phyloP scores from a whole-genome alignment of 2,888 invertebrate genomes.

The Scaptomyza tumidula region DNA sequence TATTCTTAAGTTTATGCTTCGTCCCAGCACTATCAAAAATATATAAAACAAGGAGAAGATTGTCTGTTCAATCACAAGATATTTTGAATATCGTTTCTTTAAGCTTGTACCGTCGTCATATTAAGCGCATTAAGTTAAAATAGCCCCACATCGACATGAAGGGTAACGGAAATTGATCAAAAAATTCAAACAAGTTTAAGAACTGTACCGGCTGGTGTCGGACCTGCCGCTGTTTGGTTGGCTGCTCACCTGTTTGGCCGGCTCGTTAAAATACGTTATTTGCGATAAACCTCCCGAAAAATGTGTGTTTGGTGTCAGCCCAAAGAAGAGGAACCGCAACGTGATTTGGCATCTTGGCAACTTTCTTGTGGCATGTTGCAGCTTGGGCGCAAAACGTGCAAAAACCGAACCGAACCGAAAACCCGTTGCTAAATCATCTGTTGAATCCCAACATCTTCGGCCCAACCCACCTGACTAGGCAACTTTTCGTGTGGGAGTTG shows the following conservation, averaged over 20 bases:
- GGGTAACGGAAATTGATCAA: slow-evolving; percentile 45
- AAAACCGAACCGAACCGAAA: slow-evolving; percentile 33
- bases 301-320: slow-evolving; percentile 48
- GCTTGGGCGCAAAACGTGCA: slow-evolving; percentile 17
- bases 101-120: too few species aligned
- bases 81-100: too few species aligned
- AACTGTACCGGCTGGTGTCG: slow-evolving; percentile 64
- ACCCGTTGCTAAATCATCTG: slow-evolving; percentile 74
- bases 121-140: neutral
- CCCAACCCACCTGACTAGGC: slow-evolving; percentile 73
- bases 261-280: slow-evolving; percentile 53
- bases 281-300: slow-evolving; percentile 60
- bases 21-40: too few species aligned
- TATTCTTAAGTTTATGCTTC: too few species aligned
- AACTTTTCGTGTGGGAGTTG: slow-evolving; percentile 71
- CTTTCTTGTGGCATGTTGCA: slow-evolving; percentile 63
- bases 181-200: slow-evolving; percentile 74
- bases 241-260: slow-evolving; percentile 73
- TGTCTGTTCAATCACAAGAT: too few species aligned
- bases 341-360: slow-evolving; percentile 75
- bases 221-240: slow-evolving; percentile 23
- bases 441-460: slow-evolving; percentile 49
- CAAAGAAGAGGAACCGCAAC: slow-evolving; percentile 51
- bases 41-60: too few species aligned
- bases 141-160: slow-evolving; percentile 8